Conservation (phyloP, 2,888 invertebrate genomes). For the Hololepta plana region DNA sequence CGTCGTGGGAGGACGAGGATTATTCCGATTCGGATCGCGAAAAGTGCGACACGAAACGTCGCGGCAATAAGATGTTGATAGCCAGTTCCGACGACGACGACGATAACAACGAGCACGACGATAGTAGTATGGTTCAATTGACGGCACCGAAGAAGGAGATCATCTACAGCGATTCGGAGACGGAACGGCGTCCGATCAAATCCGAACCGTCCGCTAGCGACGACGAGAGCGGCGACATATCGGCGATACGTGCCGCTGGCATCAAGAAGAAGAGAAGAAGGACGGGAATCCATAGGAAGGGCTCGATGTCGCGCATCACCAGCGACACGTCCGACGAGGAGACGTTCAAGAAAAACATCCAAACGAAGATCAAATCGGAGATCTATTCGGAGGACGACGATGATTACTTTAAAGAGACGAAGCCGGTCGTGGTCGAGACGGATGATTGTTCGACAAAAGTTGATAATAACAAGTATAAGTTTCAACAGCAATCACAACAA, state of each 20-base stretch:
- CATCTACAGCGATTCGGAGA: slow-evolving; percentile 34
- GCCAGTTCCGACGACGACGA: slow-evolving; percentile 25
- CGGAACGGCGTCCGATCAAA: slow-evolving; percentile 28
- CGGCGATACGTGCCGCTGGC: no score
- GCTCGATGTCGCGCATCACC: slow-evolving; percentile 51
- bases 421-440: slow-evolving; percentile 15
- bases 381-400: slow-evolving; percentile 40
- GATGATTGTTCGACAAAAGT: no score
- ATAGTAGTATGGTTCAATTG: slow-evolving; percentile 9
- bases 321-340: slow-evolving; percentile 67
- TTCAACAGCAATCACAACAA: no score
- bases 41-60: slow-evolving; percentile 6
- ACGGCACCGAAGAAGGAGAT: slow-evolving; percentile 24
- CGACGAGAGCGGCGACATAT: slow-evolving; percentile 27
- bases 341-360: slow-evolving; percentile 29
- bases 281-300: no score
- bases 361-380: slow-evolving; percentile 38
- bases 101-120: no score
- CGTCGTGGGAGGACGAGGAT: slow-evolving; percentile 77
- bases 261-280: slow-evolving; percentile 29
- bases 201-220: slow-evolving; percentile 23
- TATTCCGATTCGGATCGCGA: slow-evolving; percentile 34
- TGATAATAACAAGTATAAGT: no score
- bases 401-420: slow-evolving; percentile 26
- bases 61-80: slow-evolving; percentile 21